Evolutionary conservation across 23 tunicate genomes (phyloP), one percentile per base, ranked within the genome.

Genomic region (Halocynthia aurantium): DNA sequence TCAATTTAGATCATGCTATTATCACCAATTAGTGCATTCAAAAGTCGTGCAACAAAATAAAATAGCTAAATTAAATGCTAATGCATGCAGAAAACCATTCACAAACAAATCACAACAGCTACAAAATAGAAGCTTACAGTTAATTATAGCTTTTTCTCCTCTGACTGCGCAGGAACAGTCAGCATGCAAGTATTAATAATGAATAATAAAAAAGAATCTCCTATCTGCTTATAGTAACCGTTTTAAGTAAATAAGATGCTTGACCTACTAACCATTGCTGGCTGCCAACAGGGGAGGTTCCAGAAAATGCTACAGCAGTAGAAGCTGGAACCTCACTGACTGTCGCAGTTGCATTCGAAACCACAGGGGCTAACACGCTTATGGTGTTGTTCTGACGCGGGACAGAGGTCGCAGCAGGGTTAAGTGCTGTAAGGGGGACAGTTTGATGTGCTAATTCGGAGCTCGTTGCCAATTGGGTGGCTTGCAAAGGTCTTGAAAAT

Each of bases 181-280:
- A 68, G 76, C 66, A 68, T 80, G 83, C 83, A 80, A 60, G 74
- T 52, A 51, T 78, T 73, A n/a, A 67, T 8, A 77, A 57, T 64
- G 51, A 8, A 70, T 53, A 66, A 78, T 19, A 63, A 50, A 78
- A 68, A 80, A 8, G 6, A 50, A 52, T 62, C 8, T 12, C 56
- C 17, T 21, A 51, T 54, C 64, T 8, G 18, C 19, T 13, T 31
- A 21, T 20, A 10, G 72, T 10, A 12, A 20, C 21, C 72, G 22
- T 20, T 67, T 22, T 17, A 10, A 31, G 44, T 31, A 31, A 31
- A 31, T 31, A 70, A 70, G 10, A 70, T 8, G 22, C 55, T 50
- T 53, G 52, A n/a, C 10, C 22, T 12, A 76, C 87, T 84, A 76
- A 84, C 87, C 87, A 84, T 22, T 81, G 44, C 44, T 31, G 55